Evolutionary conservation across 2,113 vertebrate genomes (phyloP).

Genomic region (Cyanoramphus novaezelandiae): DNA sequence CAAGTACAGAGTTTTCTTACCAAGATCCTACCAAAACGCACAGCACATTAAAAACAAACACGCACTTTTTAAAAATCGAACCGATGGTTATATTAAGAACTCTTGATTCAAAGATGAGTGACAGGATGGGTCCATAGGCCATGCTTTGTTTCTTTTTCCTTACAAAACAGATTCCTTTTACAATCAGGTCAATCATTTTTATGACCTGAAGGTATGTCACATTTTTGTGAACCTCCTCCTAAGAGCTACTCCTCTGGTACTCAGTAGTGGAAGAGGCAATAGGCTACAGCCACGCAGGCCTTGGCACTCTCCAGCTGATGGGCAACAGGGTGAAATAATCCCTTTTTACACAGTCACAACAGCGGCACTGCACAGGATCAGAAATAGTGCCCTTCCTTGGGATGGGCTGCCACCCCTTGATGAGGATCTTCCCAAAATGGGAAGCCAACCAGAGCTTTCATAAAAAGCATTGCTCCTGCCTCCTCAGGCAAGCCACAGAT

Average conservation of each 20-base stretch:
- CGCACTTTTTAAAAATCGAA: background rate
- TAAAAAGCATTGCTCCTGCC: background rate
- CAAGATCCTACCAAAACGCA: background rate
- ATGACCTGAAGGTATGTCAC: background rate
- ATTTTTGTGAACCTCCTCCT: background rate
- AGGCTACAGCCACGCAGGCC: accelerated
- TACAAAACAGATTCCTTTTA: background rate
- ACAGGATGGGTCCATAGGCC: background rate
- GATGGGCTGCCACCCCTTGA: background rate
- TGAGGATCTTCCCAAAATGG: background rate
- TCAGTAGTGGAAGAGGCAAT: background rate
- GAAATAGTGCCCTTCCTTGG: background rate
- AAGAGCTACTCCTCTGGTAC: background rate
- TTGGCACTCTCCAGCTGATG: background rate
- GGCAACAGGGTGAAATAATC: background rate
- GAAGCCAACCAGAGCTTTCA: background rate
- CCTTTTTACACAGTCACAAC: background rate
- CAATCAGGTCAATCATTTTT: background rate
- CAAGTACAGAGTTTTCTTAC: background rate
- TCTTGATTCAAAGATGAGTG: background rate
- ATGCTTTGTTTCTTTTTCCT: background rate
- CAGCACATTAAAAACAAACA: background rate
- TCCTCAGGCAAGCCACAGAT: background rate
- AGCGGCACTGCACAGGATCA: background rate
- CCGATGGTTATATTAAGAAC: background rate